Conservation (phyloP, 2,113 vertebrate species). For the Todiramphus saurophagus region DNA sequence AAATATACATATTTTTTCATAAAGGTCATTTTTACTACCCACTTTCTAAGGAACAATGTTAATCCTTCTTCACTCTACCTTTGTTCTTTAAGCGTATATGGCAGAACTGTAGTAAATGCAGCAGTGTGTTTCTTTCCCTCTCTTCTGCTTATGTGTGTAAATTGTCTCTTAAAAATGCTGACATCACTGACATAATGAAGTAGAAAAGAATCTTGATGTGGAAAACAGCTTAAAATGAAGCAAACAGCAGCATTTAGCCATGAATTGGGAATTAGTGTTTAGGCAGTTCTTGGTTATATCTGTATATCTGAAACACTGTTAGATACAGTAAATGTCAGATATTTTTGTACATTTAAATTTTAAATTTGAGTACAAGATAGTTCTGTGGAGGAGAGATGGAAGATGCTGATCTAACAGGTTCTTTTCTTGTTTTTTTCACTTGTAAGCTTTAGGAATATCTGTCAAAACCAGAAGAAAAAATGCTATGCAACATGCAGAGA, state of each 20-base stretch:
- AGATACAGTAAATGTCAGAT: background rate
- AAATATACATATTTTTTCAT: background rate
- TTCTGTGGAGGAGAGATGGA: background rate
- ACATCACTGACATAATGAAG: background rate
- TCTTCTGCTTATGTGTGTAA: background rate
- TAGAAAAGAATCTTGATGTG: background rate
- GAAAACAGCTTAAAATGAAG: background rate
- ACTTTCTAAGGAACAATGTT: background rate
- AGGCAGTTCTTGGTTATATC: background rate
- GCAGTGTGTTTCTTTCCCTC: background rate
- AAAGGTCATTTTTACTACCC: background rate
- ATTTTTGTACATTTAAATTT: background rate
- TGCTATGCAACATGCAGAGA: background rate
- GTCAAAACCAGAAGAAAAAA: background rate
- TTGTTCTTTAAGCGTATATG: background rate
- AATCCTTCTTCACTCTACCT: background rate
- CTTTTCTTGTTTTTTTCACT: background rate
- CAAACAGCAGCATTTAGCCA: background rate
- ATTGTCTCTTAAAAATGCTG: background rate
- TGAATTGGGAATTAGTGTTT: background rate
- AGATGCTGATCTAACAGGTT: background rate
- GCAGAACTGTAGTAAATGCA: background rate
- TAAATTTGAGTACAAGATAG: background rate
- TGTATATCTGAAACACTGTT: background rate
- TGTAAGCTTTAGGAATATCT: background rate